A percentile compares a stretch with the other conserved stretches of the same genome.
Conservation (phyloP, 1,140 invertebrate genomes). For the Trichonephila clavipes region DNA sequence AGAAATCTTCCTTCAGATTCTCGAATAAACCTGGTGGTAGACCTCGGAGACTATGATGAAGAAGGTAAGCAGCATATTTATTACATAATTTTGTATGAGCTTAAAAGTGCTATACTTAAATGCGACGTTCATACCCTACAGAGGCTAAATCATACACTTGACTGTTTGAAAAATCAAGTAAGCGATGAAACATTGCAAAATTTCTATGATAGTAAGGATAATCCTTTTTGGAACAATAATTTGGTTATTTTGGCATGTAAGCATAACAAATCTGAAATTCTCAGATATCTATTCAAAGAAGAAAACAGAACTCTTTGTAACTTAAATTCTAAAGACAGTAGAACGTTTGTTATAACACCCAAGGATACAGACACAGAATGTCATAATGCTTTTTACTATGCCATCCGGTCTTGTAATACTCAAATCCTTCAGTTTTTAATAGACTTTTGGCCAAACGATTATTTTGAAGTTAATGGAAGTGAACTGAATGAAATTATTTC, state of each 20-base stretch:
- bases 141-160: background rate
- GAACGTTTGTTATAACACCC: background rate
- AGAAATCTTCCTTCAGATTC: background rate
- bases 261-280: background rate
- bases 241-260: conserved; percentile 39
- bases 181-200: background rate
- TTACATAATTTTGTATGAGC: background rate
- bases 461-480: background rate
- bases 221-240: conserved; percentile 34
- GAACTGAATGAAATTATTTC: conserved; percentile 58
- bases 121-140: background rate
- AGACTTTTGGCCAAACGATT: conserved; percentile 8
- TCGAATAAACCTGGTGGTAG: background rate
- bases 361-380: background rate
- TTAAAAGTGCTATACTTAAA: background rate
- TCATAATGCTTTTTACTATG: conserved; percentile 67
- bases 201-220: background rate
- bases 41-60: background rate
- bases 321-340: background rate
- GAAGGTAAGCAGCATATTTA: conserved; percentile 4
- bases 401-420: background rate
- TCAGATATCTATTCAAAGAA: conserved; percentile 41
- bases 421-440: conserved; percentile 2
- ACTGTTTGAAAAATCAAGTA: background rate
- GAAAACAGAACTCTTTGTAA: conserved; percentile 17